Evolutionary conservation across 1,140 invertebrate species (phyloP).

Genomic region (Phortica variegata): DNA sequence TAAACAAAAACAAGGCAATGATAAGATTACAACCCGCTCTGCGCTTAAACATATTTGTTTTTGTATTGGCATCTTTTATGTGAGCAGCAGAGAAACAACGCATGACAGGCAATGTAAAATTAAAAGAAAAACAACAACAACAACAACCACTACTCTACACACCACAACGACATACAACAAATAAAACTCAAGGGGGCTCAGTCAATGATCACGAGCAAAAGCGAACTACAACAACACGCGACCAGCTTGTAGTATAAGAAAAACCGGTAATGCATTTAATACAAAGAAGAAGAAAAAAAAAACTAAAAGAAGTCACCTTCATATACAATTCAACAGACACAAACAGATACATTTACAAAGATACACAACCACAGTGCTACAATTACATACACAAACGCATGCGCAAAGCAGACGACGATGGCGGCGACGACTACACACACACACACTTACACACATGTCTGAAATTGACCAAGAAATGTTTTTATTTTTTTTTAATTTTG

Average conservation of each 20-base stretch:
- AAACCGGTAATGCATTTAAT: constrained; percentile 50
- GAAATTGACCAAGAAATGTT: constrained; percentile 11
- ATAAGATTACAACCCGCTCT: constrained; percentile 35
- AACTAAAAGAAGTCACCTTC: constrained; percentile 51
- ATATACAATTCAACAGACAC: constrained; percentile 30
- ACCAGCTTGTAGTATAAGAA: constrained; percentile 14
- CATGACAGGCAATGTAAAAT: too few relatives aligned
- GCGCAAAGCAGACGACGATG: too few relatives aligned
- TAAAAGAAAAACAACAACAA: too few relatives aligned
- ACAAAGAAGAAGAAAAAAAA: too few relatives aligned
- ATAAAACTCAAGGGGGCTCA: too few relatives aligned
- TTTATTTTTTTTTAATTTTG: too few relatives aligned
- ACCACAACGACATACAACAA: too few relatives aligned
- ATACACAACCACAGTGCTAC: constrained; percentile 22
- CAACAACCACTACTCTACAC: too few relatives aligned
- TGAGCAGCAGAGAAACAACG: constrained; percentile 6
- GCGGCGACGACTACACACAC: too few relatives aligned
- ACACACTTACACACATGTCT: constrained; percentile 25
- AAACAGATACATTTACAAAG: neutral
- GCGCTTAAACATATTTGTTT: neutral
- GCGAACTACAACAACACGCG: neutral
- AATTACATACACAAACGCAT: constrained; percentile 18
- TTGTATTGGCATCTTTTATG: neutral
- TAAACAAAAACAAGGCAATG: constrained; percentile 18
- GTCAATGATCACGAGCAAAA: neutral